Evolutionary conservation across 2,113 vertebrate species (phyloP).

Genomic region (Rostratula benghalensis): DNA sequence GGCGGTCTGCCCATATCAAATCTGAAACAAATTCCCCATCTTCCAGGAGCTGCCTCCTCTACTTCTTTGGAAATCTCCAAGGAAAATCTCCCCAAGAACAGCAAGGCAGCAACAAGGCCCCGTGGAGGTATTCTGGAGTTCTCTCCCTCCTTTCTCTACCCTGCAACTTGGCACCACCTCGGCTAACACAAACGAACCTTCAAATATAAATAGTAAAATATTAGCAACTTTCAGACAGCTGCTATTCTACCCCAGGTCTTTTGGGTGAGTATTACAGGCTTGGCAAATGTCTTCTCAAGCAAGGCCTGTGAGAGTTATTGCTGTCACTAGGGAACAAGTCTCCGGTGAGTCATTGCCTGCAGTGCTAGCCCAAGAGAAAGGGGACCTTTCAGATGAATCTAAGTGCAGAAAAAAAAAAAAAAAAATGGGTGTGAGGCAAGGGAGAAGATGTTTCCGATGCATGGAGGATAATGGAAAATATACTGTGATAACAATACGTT

Average conservation of each 20-base stretch:
- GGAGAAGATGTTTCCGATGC: not conserved
- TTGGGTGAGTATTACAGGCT: slow-evolving; percentile 1
- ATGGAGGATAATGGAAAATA: slow-evolving; percentile 34
- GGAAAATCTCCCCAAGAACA: not conserved
- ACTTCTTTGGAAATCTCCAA: not conserved
- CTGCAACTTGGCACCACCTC: not conserved
- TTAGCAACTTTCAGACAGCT: slow-evolving; percentile 19
- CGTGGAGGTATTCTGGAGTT: not conserved
- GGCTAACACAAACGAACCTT: not conserved
- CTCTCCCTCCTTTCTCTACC: not conserved
- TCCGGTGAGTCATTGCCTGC: slow-evolving; percentile 6
- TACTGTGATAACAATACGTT: slow-evolving; percentile 17
- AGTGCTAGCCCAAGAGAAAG: slow-evolving; percentile 4
- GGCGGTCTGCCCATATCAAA: not conserved
- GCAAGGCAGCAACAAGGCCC: accelerated
- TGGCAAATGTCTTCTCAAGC: slow-evolving; percentile 23
- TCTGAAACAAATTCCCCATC: not conserved
- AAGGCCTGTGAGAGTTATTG: not conserved
- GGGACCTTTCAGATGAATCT: slow-evolving; percentile 30
- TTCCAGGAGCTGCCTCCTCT: not conserved
- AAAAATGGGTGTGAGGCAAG: not conserved
- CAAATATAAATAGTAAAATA: slow-evolving; percentile 42
- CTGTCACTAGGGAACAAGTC: slow-evolving; percentile 43
- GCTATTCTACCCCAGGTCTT: not conserved
- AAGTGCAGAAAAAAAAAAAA: slow-evolving; percentile 23